Conservation (phyloP, 2,797 vertebrate species). For the Aldrovandia affinis region DNA sequence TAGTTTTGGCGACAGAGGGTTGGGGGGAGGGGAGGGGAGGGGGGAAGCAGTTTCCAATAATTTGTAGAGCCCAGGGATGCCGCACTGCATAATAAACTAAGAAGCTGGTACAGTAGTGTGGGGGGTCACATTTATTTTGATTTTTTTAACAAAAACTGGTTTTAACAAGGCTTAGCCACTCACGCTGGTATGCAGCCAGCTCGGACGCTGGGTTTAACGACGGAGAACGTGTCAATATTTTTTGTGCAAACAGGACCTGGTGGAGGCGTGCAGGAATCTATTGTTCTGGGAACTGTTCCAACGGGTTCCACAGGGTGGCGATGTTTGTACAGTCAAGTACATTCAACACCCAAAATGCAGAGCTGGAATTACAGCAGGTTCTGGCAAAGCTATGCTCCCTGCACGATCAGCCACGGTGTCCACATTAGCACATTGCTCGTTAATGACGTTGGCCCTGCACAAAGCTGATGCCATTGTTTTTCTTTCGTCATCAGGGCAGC, state of each 20-base stretch:
- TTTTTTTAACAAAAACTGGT: conserved; percentile 12
- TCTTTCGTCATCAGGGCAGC: too few relatives aligned
- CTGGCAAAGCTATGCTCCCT: background rate
- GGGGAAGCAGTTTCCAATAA: background rate
- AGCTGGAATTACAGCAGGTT: background rate
- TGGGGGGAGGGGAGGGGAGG: background rate
- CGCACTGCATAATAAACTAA: background rate
- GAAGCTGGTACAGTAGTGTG: background rate
- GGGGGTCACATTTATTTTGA: background rate
- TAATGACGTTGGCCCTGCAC: background rate
- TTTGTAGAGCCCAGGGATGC: background rate
- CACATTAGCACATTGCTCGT: background rate
- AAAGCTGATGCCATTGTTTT: background rate
- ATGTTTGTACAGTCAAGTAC: conserved; percentile 39
- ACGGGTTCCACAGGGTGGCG: conserved; percentile 52
- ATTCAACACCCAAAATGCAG: background rate
- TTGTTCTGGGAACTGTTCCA: conserved; percentile 31
- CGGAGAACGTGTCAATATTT: conserved; percentile 35
- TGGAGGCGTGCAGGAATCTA: conserved; percentile 16
- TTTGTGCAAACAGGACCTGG: background rate
- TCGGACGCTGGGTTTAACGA: conserved; percentile 31
- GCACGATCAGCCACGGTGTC: background rate
- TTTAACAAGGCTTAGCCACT: conserved; percentile 17
- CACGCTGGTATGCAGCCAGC: conserved; percentile 13
- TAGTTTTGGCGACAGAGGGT: background rate